Percentiles rank a stretch among this genome's conserved stretches.
Evolutionary conservation across 2,113 vertebrate species (phyloP).

Genomic region (Vombatus ursinus): DNA sequence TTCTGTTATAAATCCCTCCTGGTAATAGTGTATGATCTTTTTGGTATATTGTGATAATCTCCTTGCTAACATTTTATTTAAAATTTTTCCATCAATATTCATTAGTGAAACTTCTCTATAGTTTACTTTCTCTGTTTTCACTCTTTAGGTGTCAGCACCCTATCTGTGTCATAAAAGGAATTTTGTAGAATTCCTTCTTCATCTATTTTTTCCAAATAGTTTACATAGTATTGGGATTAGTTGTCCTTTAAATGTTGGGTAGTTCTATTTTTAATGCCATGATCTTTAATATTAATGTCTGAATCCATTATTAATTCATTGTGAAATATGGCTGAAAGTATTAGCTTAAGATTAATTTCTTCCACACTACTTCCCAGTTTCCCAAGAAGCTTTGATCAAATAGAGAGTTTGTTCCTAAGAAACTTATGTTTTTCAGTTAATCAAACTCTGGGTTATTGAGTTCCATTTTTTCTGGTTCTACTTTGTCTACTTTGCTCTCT

Average conservation of each 20-base stretch:
- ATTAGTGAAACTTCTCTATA: background rate
- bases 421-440: no score
- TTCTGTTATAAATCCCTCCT: background rate
- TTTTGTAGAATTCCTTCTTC: background rate
- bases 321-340: background rate
- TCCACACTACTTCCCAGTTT: background rate
- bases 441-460: no score
- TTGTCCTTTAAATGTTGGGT: background rate
- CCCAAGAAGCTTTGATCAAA: background rate
- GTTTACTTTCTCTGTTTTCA: background rate
- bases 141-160: background rate
- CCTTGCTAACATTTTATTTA: background rate
- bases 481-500: background rate
- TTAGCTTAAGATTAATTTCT: background rate
- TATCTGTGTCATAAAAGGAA: background rate
- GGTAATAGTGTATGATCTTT: background rate
- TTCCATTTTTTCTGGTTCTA: no score
- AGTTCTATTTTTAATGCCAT: background rate
- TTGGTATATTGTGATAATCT: background rate
- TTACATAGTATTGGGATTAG: background rate
- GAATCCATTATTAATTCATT: background rate
- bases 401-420: background rate
- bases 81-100: background rate
- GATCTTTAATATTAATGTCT: background rate
- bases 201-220: no score